A percentile compares a stretch with the other conserved stretches of the same genome.
These are phyloP conservation scores for Lucilia sericata DNA, from an alignment of 1,140 invertebrate species.

Conservation along the genomic window DNA sequence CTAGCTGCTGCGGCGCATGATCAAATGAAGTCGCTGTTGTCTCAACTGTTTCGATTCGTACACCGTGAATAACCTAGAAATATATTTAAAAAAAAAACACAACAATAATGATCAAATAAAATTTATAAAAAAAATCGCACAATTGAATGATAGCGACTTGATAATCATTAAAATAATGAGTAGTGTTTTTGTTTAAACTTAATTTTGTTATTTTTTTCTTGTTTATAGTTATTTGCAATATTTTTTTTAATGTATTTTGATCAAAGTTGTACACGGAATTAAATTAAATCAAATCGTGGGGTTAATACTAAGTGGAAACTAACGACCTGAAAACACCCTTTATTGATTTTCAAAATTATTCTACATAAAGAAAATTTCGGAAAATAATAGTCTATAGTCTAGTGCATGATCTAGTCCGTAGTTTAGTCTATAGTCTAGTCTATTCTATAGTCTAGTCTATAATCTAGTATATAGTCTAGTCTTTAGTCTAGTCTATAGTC, in stretches of 20 bases:
- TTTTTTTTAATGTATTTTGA: background rate
- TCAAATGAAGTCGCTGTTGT: slow-evolving; percentile 10
- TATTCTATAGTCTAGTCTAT: too few relatives aligned
- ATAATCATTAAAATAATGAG: background rate
- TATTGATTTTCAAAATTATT: too few relatives aligned
- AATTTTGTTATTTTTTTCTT: background rate
- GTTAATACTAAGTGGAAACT: too few relatives aligned
- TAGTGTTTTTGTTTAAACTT: background rate
- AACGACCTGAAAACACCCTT: too few relatives aligned
- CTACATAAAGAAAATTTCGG: too few relatives aligned
- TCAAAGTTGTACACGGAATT: background rate
- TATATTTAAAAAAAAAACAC: slow-evolving; percentile 22
- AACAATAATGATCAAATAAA: slow-evolving; percentile 44
- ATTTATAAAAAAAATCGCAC: background rate
- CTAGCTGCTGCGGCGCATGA: slow-evolving; percentile 18
- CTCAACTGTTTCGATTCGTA: slow-evolving; percentile 73
- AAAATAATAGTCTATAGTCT: too few relatives aligned
- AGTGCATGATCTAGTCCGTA: too few relatives aligned
- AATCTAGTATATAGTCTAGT: too few relatives aligned
- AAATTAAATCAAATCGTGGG: background rate
- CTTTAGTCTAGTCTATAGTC: too few relatives aligned
- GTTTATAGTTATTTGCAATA: background rate
- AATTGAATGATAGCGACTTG: background rate
- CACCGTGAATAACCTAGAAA: slow-evolving; percentile 83
- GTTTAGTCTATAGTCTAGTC: too few relatives aligned